A percentile compares a stretch with the other conserved stretches of the same genome.
Conservation (phyloP, 2,113 vertebrate species). For the Alethe diademata region DNA sequence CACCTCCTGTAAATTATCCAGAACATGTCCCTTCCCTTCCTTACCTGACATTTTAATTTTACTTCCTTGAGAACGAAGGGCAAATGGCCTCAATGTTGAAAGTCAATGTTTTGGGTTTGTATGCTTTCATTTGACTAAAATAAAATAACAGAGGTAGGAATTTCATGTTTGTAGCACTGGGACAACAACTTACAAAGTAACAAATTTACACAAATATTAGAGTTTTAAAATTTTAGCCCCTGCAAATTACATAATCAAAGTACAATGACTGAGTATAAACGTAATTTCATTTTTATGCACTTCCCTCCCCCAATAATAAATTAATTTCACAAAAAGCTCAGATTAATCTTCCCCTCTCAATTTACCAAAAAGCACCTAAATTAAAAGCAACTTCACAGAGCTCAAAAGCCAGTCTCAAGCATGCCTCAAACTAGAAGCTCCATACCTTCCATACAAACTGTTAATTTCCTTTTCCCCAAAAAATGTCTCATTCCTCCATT, state of each 20-base stretch:
- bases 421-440: background rate
- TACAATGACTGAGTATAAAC: background rate
- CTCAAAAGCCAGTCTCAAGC: background rate
- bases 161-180: background rate
- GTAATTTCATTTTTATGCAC: background rate
- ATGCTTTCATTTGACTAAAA: background rate
- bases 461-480: background rate
- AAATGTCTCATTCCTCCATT: background rate
- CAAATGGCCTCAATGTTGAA: background rate
- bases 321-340: background rate
- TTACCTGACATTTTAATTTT: rapidly evolving
- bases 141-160: background rate
- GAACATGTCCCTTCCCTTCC: background rate
- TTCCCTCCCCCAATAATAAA: background rate
- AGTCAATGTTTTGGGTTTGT: background rate
- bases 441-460: background rate
- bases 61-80: background rate
- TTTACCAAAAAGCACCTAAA: background rate
- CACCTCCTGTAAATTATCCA: background rate
- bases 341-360: background rate
- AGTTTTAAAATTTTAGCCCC: background rate
- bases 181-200: background rate
- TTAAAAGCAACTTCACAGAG: background rate
- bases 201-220: background rate
- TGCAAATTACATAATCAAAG: background rate